Base-by-base conservation (phyloP, 2,888 invertebrate species). In the Syrista parreyssii region DNA sequence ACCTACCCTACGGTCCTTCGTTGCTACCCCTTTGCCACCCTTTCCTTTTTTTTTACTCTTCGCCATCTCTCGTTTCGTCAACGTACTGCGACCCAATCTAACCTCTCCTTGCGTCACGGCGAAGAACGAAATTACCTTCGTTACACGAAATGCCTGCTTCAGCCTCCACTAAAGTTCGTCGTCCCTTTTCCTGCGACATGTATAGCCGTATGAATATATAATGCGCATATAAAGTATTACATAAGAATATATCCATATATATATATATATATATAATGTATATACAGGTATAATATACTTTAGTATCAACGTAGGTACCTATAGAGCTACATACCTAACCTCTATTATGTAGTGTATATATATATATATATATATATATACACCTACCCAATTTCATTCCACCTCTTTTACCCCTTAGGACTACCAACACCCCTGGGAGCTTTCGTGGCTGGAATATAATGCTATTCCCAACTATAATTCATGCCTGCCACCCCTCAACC, bases 111-210 rank as follows among this genome's bases (percentile, higher is more conserved):
- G 83, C 86, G 79, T 81, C 82, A 80, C 77, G 68, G 73, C 77
- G 87, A 89, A 88, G 89, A 90, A 90, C 89, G 85, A 91, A 91
- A 91, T 91, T 91, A 89, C 91, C 91, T 91, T 91, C 90, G 91
- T 91, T 91, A 91, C 87, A 88, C 85, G 89, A 89, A 89, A 89
- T 86, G 87, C 88, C 86, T 88, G 6, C 88, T 82, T 85, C 84
- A 83, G 85, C 80, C 85, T 83, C 85, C 83, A 80, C 82, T 81
- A 80, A 23, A 68, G 33, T 75, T 55, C 34, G 68, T 30, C 76
- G 36, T 76, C 69, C 76, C 76, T 76, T 33, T 40, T 31, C 23
- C 69, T 35, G 31, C 23, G 68, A 69, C n/a, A n/a, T n/a, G n/a
- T 69, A 35, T 75, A 30, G 4, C 30, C 4, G 68, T 32, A 68